phyloP scores from a whole-genome alignment of 2,888 invertebrate species.

The Agriopis leucophaearia region DNA sequence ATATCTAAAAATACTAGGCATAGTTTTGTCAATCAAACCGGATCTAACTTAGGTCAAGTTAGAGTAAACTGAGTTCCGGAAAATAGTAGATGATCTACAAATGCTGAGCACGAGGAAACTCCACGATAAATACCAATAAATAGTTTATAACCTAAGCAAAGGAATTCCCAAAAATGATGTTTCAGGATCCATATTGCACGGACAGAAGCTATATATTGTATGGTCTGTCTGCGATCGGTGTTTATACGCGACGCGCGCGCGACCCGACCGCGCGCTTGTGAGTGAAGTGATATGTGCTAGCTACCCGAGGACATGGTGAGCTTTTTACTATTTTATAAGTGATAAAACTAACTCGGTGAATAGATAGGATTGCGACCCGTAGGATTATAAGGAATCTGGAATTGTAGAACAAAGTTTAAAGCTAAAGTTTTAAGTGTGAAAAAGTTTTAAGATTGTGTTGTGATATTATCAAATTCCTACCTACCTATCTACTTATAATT shows the following conservation, averaged over 20 bases:
- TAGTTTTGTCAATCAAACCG: background rate
- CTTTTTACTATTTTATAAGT: slow-evolving; percentile 27
- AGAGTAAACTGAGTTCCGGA: background rate
- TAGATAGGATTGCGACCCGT: background rate
- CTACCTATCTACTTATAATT: background rate
- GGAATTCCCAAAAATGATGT: slow-evolving; percentile 11
- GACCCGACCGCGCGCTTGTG: slow-evolving; percentile 55
- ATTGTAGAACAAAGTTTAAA: background rate
- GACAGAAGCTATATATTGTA: slow-evolving; percentile 64
- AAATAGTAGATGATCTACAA: background rate
- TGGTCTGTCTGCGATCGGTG: slow-evolving; percentile 49
- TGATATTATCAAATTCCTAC: background rate
- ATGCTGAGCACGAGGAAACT: background rate
- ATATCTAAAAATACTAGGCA: too few species aligned
- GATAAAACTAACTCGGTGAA: background rate
- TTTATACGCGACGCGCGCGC: slow-evolving; percentile 61
- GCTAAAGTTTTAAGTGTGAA: background rate
- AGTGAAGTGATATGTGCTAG: slow-evolving; percentile 63
- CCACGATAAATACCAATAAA: background rate
- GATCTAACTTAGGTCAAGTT: too few species aligned
- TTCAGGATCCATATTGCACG: slow-evolving; percentile 33
- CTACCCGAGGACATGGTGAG: slow-evolving; percentile 63
- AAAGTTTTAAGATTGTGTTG: background rate
- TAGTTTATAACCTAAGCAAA: background rate
- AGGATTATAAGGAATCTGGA: background rate